Evolutionary conservation across 2,113 vertebrate species (phyloP), one percentile per base, ranked within the genome.

Genomic region (Sialia sialis): DNA sequence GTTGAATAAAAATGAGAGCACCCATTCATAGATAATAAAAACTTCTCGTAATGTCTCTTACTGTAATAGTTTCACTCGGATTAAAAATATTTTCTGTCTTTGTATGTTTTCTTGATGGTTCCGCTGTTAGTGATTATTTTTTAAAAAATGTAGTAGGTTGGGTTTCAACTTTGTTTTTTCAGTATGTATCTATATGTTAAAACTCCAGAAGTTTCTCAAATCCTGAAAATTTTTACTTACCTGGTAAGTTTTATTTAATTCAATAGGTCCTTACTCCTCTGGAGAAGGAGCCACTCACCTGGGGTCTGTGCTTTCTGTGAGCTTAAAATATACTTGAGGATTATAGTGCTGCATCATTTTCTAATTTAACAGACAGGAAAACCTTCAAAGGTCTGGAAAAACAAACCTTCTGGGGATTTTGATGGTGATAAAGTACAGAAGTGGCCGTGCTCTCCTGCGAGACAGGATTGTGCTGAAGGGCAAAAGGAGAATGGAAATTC

Each of bases 401-500:
- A 36, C 18, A 81, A 41, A 87, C 29, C 23, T 86, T 90, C 22
- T 39, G 38, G 85, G 92, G 73, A 25, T 89, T 90, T 43, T 21
- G 69, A 54, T 87, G 66, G 69, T 94, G 93, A 92, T 93, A 64
- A 94, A 92, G 56, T 58, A 52, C 22, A 89, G 90, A 76, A 89
- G n/a, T 75, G 77, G 46, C 80, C 12, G 8, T 4, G 3, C 62
- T 90, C 58, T 92, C 83, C 79, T 84, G 76, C 30, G 81, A 93
- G 79, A 48, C 66, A 64, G 30, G 22, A 23, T 58, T 5, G 0
- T 76, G 36, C 21, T 93, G 80, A 97, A 97, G 94, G 95, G 56
- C 84, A 93, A 84, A 92, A 32, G 73, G 69, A 94, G 80, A 95
- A 59, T 10, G 78, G 83, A 89, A 94, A 83, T 95, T 54, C 26